Evolutionary conservation across 2,888 invertebrate species (phyloP).

Genomic region (Conistra vaccinii): DNA sequence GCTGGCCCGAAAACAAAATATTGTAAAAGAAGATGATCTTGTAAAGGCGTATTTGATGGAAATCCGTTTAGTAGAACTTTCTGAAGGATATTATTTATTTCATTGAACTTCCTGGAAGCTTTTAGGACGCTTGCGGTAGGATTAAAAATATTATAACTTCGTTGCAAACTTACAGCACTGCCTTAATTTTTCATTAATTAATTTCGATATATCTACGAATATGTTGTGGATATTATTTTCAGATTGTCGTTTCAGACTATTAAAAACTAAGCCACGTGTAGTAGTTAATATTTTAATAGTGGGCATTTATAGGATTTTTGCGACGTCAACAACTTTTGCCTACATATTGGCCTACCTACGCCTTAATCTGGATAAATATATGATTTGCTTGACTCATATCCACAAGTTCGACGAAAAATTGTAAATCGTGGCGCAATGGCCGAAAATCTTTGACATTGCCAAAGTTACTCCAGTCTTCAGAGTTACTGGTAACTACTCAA

Average conservation of each 20-base stretch:
- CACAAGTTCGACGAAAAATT: slow-evolving; percentile 22
- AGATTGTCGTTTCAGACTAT: slow-evolving; percentile 19
- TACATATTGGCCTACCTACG: slow-evolving; percentile 9
- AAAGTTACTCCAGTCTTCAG: slow-evolving; percentile 3
- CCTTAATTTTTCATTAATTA: slow-evolving; percentile 1
- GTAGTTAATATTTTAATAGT: slow-evolving; percentile 33
- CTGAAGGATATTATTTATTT: slow-evolving; percentile 33
- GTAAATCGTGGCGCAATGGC: slow-evolving; percentile 5
- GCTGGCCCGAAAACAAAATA: slow-evolving; percentile 53
- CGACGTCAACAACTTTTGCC: slow-evolving; percentile 6
- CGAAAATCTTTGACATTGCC: not conserved
- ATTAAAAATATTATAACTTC: slow-evolving; percentile 29
- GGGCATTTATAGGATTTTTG: slow-evolving; percentile 2
- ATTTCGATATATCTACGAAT: not conserved
- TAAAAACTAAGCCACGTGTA: slow-evolving; percentile 39
- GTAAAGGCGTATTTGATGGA: slow-evolving; percentile 31
- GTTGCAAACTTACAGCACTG: not conserved
- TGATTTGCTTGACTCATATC: slow-evolving; percentile 19
- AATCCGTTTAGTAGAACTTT: slow-evolving; percentile 41
- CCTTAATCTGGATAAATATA: slow-evolving; percentile 23
- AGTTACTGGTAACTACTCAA: not conserved
- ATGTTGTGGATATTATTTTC: not conserved
- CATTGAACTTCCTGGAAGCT: slow-evolving; percentile 26
- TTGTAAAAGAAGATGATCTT: slow-evolving; percentile 38
- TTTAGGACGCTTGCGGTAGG: not conserved